A percentile compares a stretch with the other conserved stretches of the same genome.
Evolutionary conservation across 1,140 invertebrate species (phyloP).

Genomic region (Drosophila nannoptera): DNA sequence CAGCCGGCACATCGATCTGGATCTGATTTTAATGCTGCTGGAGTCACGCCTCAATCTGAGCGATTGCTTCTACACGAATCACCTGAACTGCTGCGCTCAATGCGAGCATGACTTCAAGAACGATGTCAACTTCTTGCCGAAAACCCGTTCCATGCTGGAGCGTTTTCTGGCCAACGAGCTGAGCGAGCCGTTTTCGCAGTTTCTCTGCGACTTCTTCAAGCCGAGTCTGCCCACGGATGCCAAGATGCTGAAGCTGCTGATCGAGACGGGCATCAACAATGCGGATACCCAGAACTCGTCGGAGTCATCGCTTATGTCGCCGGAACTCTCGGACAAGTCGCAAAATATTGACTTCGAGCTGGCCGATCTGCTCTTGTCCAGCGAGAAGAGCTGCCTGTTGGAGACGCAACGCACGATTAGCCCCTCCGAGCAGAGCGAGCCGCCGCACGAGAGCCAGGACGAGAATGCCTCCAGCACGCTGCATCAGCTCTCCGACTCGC

Average conservation of each 20-base stretch:
- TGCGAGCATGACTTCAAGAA: constrained; percentile 77
- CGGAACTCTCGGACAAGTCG: constrained; percentile 75
- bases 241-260: constrained; percentile 83
- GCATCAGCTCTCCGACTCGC: constrained; percentile 74
- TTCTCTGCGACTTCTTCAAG: constrained; percentile 80
- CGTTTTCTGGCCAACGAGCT: constrained; percentile 71
- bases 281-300: constrained; percentile 75
- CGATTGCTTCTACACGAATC: constrained; percentile 78
- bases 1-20: constrained; percentile 70
- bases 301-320: constrained; percentile 77
- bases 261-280: constrained; percentile 83
- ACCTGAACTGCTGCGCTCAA: constrained; percentile 73
- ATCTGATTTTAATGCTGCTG: constrained; percentile 75
- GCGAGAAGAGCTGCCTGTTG: constrained; percentile 72
- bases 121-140: constrained; percentile 71
- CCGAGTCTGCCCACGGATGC: constrained; percentile 82
- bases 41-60: constrained; percentile 75
- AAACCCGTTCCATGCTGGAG: constrained; percentile 70
- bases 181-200: constrained; percentile 70
- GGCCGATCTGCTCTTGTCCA: constrained; percentile 73
- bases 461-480: constrained; percentile 73
- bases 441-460: constrained; percentile 71
- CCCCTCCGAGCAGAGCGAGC: constrained; percentile 76
- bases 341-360: constrained; percentile 78
- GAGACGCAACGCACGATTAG: constrained; percentile 75